phyloP scores from a whole-genome alignment of 2,113 vertebrate species.

The Euleptes europaea region DNA sequence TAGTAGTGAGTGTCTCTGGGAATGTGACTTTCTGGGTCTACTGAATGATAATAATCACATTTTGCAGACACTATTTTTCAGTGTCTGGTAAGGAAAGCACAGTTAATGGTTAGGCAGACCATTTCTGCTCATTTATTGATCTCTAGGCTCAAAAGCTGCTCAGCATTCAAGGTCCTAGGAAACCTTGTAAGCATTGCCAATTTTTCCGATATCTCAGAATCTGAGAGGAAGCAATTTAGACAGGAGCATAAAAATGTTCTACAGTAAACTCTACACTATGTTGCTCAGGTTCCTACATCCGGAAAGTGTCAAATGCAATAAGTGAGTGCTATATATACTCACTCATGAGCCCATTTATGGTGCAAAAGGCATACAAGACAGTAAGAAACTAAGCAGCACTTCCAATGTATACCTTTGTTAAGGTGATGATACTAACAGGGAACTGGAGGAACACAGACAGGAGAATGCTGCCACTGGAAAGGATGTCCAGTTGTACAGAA shows the following conservation, averaged over 20 bases:
- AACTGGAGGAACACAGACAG: fast-evolving
- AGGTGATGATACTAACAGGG: neutral
- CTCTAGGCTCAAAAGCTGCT: constrained; percentile 4
- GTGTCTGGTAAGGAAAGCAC: constrained; percentile 28
- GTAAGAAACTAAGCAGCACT: neutral
- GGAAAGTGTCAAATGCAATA: neutral
- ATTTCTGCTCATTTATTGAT: constrained; percentile 9
- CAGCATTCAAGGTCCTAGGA: constrained; percentile 13
- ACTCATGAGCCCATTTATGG: neutral
- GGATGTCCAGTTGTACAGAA: neutral
- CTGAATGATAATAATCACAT: constrained; percentile 33
- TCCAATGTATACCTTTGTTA: neutral
- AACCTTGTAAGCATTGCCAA: neutral
- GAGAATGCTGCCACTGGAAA: neutral
- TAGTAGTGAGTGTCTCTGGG: neutral
- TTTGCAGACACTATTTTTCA: constrained; percentile 45
- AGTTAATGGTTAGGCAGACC: constrained; percentile 30
- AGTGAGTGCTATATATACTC: neutral
- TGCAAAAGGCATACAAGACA: neutral
- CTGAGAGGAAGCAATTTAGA: neutral
- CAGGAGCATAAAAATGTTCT: neutral
- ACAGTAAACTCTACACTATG: neutral
- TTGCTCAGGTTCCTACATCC: neutral
- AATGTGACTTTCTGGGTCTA: constrained; percentile 6
- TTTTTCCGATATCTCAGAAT: constrained; percentile 17